Percentiles rank a stretch among this genome's conserved stretches.
Evolutionary conservation across 1,140 invertebrate species (phyloP).

Genomic region (Grapholita molesta): DNA sequence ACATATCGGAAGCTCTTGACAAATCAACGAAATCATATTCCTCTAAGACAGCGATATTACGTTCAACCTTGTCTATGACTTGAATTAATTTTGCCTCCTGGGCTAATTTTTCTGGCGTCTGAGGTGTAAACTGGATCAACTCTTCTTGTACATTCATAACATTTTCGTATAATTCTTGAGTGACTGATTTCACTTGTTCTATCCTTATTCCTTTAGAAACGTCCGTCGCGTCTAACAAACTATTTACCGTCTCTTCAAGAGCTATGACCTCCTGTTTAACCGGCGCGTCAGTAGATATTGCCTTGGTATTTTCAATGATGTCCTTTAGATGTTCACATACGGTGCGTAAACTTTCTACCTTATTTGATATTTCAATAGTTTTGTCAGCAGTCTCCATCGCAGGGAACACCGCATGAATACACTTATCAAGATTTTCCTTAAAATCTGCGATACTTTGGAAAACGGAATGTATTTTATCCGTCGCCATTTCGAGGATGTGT

Average conservation of each 20-base stretch:
- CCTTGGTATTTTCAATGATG: slow-evolving; percentile 31
- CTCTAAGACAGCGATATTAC: slow-evolving; percentile 47
- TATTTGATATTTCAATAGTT: slow-evolving; percentile 46
- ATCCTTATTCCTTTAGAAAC: slow-evolving; percentile 38
- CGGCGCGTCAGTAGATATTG: slow-evolving; percentile 6
- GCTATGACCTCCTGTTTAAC: slow-evolving; percentile 27
- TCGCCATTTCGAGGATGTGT: slow-evolving; percentile 47
- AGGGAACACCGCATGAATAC: slow-evolving; percentile 41
- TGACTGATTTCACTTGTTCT: slow-evolving; percentile 40
- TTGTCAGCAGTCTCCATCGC: slow-evolving; percentile 42
- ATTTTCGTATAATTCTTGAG: slow-evolving; percentile 45
- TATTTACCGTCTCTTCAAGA: slow-evolving; percentile 34
- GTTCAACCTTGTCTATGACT: slow-evolving; percentile 48
- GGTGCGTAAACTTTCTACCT: slow-evolving; percentile 37
- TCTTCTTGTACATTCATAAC: slow-evolving; percentile 43
- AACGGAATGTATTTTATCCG: slow-evolving; percentile 49
- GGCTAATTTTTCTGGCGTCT: slow-evolving; percentile 27
- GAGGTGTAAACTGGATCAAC: slow-evolving; percentile 40
- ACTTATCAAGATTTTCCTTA: slow-evolving; percentile 50
- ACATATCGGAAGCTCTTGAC: slow-evolving; percentile 37
- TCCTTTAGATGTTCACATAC: slow-evolving; percentile 43
- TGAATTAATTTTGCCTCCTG: slow-evolving; percentile 47
- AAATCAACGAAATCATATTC: slow-evolving; percentile 51
- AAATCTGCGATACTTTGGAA: slow-evolving; percentile 43
- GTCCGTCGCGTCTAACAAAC: slow-evolving; percentile 40